Base-by-base conservation (phyloP, 2,113 vertebrate genomes). In the Lepus europaeus region DNA sequence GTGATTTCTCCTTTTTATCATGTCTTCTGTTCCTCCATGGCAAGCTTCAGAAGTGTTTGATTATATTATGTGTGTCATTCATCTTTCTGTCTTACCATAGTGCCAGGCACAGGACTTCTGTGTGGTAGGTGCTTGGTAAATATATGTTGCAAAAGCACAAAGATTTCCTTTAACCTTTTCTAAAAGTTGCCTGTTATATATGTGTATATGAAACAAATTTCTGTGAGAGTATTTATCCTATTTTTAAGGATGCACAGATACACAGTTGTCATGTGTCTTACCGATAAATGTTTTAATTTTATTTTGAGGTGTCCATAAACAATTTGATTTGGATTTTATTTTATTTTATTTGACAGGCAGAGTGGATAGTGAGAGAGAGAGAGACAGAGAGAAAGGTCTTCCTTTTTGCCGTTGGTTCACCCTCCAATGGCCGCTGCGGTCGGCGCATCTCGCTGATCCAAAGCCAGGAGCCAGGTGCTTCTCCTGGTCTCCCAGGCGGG, bases 251-350 rank as follows among this genome's bases (percentile, higher is more conserved):
- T 69, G 8, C 29, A 51, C 27, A 51, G 59, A 51, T 81, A 27
- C 8, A 87, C 13, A 72, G 10, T 76, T 91, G 56, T 91, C 9
- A 4, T 82, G 53, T 93, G n/a, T 73, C 31, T 87, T 80, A 69
- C 1, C 12, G 7, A 3, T 53, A 31, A 59, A 33, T 49, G 13
- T 70, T 78, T 39, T 51, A 87, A 33, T 82, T 77, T 10, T 87
- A 33, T 89, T 79, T 78, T 84, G 64, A 74, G 66, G 66, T 49
- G 8, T 78, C 17, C 68, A 9, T 94, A n/a, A 61, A 22, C 25
- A n/a, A 69, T 89, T 93, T 85, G 39, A 80, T 78, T 72, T 86
- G 29, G 39, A 85, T 13, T 95, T 94, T 95, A 0, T 66, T 76
- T 96, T 90, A 36, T 36, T 36, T 36, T 36, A 36, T 36, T 36